Base-by-base conservation (phyloP, 2,888 invertebrate species). In the Drosophila ustulata region DNA sequence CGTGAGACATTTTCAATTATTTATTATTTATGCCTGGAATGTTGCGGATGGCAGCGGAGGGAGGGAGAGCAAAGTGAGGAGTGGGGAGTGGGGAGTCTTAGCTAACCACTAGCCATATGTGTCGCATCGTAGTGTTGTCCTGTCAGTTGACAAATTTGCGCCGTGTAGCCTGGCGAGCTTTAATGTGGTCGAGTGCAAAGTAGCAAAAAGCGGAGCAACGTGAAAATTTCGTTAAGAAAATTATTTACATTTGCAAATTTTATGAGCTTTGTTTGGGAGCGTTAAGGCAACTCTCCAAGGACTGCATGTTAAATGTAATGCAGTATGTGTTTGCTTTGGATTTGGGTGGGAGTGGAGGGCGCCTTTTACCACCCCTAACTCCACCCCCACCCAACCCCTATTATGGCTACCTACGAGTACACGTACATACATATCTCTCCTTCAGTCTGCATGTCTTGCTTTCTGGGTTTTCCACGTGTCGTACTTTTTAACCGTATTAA, bases 1-100 rank as follows among this genome's bases (percentile, higher is more conserved):
- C 80, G 57, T 66, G 89, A 83, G 90, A 85, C 88, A 75, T 85
- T 89, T 89, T 89, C 86, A 89, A 89, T 89, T 89, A 89, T 89
- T 88, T 75, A 89, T 87, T 88, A 85, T 89, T 89, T 80, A 89
- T 88, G 79, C 71, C 53, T 53, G 58, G 66, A 37, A 26, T 50
- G 59, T 39, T 45, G 59, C 30, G 9, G 61, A 13, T 18, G 46
- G 23, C 7, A 34, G 45, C 2, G 34, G 34, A 11, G 7, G 6
- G n/a, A 23, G 32, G 6, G 18, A 2, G 34, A 47, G 34, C 0
- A 9, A 18, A 13, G 23, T 7, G 18, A 7, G 34, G 23, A 32
- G 46, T 9, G 13, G n/a, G 25, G 39, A 32, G 53, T 45, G 52
- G 6, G 56, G 53, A 73, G 57, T 69, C 65, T 57, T 50, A 45